A percentile compares a stretch with the other conserved stretches of the same genome.
phyloP scores from a whole-genome alignment of 2,113 vertebrate species.

The Chionomys nivalis region DNA sequence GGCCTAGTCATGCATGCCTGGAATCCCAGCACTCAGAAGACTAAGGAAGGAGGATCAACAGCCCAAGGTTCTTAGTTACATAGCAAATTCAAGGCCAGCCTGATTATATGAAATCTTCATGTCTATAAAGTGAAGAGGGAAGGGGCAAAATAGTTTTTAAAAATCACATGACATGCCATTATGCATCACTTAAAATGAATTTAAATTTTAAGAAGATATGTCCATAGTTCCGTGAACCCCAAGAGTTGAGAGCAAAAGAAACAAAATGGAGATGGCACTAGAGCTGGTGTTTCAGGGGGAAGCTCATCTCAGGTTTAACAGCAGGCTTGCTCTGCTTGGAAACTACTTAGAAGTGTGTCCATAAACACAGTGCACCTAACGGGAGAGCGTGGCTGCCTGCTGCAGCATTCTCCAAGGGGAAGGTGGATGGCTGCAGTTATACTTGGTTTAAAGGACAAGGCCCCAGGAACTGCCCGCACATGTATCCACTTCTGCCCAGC shows the following conservation, averaged over 20 bases:
- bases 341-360: background rate
- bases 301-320: background rate
- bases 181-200: background rate
- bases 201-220: background rate
- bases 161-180: background rate
- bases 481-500: background rate
- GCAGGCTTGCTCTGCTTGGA: background rate
- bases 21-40: background rate
- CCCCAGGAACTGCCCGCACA: background rate
- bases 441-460: background rate
- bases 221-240: background rate
- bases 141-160: background rate
- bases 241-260: background rate
- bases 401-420: background rate
- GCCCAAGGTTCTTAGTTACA: background rate
- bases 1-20: background rate
- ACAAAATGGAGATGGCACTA: background rate
- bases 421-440: background rate
- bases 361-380: background rate
- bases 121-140: background rate
- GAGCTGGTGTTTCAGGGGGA: background rate
- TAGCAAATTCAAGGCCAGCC: background rate
- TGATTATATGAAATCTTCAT: background rate
- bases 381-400: background rate
- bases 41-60: background rate